Base-by-base conservation (phyloP, 2,888 invertebrate genomes). In the Pachliopta kotzebuea region DNA sequence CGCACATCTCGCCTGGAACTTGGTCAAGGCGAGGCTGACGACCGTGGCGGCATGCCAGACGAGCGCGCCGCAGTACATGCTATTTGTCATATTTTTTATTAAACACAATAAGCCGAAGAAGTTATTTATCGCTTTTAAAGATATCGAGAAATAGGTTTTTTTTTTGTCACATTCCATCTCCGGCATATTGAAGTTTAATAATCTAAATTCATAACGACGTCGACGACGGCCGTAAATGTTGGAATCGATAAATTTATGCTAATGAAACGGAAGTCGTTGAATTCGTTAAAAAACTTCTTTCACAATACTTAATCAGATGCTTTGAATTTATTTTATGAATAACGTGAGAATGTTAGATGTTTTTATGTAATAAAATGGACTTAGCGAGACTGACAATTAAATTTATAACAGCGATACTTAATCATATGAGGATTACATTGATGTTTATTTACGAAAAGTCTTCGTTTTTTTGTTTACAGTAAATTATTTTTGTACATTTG, bases 1-100 rank as follows among this genome's bases (percentile, higher is more conserved):
- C 78, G 76, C 81, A 81, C 81, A 82, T 81, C 81, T 82, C 79
- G 68, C 75, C 75, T 78, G 77, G 78, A 90, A 84, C 77, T 88
- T 88, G 90, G 90, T 90, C 90, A 90, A 90, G 90, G 90, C 84
- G 77, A 87, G 82, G 82, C 82, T 80, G 79, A 75, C 81, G 87
- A 84, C 85, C 87, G 84, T 88, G 89, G 87, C 84, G 80, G 77
- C 81, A 83, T 79, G 88, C 88, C 88, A 89, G 83, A 76, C 81
- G 76, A 77, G 77, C 74, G 55, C 58, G 63, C 67, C 64, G 74
- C 84, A 85, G 86, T 85, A 78, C 76, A 77, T 73, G 73, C 75
- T 76, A 81, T 85, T 85, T 85, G 78, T 86, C 81, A 79, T 81
- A 76, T 82, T 83, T 83, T 86, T 84, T 84, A 83, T 80, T 79